Conservation (phyloP, 1,140 invertebrate species). For the silkworm (Bombyx mori) region ASM3026992v2 NC_085121.1:9691001-9691500, state of each 20-base stretch:
- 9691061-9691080: conserved; percentile 40
- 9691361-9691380: conserved; percentile 35
- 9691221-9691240: conserved; percentile 55
- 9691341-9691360: conserved; percentile 61
- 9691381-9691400: conserved; percentile 24
- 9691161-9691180: conserved; percentile 47
- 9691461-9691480: conserved; percentile 48
- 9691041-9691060: conserved; percentile 37
- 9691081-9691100: conserved; percentile 30
- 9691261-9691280: conserved; percentile 46
- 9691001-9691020: conserved; percentile 49
- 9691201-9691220: conserved; percentile 55
- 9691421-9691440: conserved; percentile 68
- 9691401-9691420: conserved; percentile 37
- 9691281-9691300: conserved; percentile 40
- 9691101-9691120: conserved; percentile 36
- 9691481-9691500: conserved; percentile 20
- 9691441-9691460: conserved; percentile 63
- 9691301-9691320: conserved; percentile 54
- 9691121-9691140: conserved; percentile 25
- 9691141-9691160: conserved; percentile 36
- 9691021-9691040: conserved; percentile 31
- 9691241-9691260: conserved; percentile 50
- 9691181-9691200: conserved; percentile 42
- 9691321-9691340: conserved; percentile 67